These are phyloP conservation scores for Drosophila neonasuta DNA, from an alignment of 2,888 invertebrate species.

Conservation along the genomic window DNA sequence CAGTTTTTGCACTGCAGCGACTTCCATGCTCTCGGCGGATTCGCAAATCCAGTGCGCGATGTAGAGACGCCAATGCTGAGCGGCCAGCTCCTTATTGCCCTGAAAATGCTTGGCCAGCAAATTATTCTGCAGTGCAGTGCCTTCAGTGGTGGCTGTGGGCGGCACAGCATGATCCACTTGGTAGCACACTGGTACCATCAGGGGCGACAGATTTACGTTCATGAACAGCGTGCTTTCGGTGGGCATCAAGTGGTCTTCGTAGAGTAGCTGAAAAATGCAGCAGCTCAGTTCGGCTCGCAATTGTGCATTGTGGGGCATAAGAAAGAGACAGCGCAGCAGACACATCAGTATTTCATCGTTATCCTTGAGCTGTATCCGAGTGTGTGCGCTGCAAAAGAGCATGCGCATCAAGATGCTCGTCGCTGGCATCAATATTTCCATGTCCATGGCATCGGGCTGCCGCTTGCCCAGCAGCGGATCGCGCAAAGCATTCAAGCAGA, in stretches of 20 bases:
- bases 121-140: conserved; percentile 27
- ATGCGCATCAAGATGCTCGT: conserved; percentile 77
- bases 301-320: conserved; percentile 67
- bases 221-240: conserved; percentile 48
- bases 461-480: conserved; percentile 18
- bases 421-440: conserved; percentile 61
- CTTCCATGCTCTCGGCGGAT: conserved; percentile 11
- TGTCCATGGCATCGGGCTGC: neutral
- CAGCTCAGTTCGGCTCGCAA: conserved; percentile 71
- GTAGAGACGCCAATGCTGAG: conserved; percentile 62
- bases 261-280: conserved; percentile 76
- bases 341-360: conserved; percentile 70
- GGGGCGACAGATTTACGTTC: conserved; percentile 58
- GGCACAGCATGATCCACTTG: conserved; percentile 26
- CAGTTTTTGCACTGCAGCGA: conserved; percentile 33
- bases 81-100: conserved; percentile 25
- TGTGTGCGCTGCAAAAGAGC: conserved; percentile 63
- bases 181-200: conserved; percentile 69
- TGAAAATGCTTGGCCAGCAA: conserved; percentile 34
- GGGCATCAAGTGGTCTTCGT: conserved; percentile 58
- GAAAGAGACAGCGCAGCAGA: conserved; percentile 73
- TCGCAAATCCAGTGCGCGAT: conserved; percentile 43
- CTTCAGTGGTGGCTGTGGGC: conserved; percentile 20
- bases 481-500: conserved; percentile 21
- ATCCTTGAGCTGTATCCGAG: conserved; percentile 68